Percentiles rank a stretch among this genome's conserved stretches.
These are phyloP conservation scores for Drosophila eugracilis DNA, from an alignment of 1,140 invertebrate species.

Conservation along the genomic window DNA sequence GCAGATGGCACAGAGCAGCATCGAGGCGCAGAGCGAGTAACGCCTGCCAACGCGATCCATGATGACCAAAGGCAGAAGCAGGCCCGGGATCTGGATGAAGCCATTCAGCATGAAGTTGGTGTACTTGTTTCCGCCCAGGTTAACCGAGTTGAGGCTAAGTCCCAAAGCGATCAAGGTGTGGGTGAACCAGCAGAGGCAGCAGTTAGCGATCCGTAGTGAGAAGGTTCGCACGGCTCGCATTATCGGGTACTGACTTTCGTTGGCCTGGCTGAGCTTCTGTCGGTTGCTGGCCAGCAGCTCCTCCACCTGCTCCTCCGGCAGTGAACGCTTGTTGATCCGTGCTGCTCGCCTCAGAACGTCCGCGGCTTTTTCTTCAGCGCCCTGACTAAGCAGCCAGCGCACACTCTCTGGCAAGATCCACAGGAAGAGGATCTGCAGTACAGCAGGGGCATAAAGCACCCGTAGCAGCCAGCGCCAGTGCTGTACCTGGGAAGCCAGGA, in stretches of 20 bases:
- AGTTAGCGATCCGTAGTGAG: constrained; percentile 87
- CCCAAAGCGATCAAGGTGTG: constrained; percentile 92
- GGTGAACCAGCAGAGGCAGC: constrained; percentile 89
- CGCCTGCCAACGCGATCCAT: constrained; percentile 89
- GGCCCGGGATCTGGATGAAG: constrained; percentile 90
- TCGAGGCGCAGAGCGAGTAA: constrained; percentile 86
- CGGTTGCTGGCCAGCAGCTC: constrained; percentile 67
- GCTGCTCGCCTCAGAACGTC: constrained; percentile 87
- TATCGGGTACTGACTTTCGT: constrained; percentile 77
- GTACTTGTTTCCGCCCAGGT: constrained; percentile 90
- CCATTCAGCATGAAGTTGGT: constrained; percentile 90
- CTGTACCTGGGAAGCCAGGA: constrained; percentile 88
- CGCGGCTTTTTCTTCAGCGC: constrained; percentile 87
- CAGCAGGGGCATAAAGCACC: constrained; percentile 88
- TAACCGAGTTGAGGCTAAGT: constrained; percentile 91
- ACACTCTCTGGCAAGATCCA: constrained; percentile 88
- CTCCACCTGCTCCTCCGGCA: constrained; percentile 86
- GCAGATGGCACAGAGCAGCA: constrained; percentile 87
- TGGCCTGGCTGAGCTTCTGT: constrained; percentile 56
- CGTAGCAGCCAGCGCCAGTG: constrained; percentile 90
- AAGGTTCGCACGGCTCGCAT: constrained; percentile 59
- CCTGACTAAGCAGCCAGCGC: constrained; percentile 91
- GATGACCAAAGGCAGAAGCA: constrained; percentile 88
- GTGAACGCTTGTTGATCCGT: constrained; percentile 88
- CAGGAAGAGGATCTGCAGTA: constrained; percentile 88